Evolutionary conservation across 1,140 invertebrate genomes (phyloP).

Genomic region (Papilio polyxenes): DNA sequence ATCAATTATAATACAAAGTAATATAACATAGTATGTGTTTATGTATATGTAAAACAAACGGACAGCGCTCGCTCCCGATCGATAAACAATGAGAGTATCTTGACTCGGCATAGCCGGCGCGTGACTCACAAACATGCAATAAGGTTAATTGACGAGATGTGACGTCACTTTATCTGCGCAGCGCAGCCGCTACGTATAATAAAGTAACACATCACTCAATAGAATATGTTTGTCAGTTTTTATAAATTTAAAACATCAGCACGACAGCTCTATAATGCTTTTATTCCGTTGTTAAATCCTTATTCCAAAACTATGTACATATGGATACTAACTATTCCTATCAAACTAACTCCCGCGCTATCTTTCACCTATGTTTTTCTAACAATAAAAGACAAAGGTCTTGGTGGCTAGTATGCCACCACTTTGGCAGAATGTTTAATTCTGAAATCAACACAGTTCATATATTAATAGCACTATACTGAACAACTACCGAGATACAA

Average conservation of each 20-base stretch:
- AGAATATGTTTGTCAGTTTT: not conserved
- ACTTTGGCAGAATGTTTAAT: no score
- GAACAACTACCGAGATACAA: not conserved
- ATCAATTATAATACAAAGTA: conserved; percentile 38
- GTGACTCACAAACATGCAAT: conserved; percentile 27
- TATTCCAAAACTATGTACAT: no score
- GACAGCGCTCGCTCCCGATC: not conserved
- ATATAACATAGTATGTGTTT: not conserved
- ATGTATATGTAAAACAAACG: not conserved
- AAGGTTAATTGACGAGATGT: conserved; percentile 19
- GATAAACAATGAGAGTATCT: conserved; percentile 24
- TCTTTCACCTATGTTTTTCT: no score
- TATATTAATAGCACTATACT: not conserved
- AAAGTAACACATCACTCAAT: not conserved
- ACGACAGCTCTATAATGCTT: no score
- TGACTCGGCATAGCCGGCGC: not conserved
- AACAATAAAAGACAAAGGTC: no score
- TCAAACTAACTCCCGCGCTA: no score
- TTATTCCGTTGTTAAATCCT: no score
- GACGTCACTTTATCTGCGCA: not conserved
- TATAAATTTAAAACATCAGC: no score
- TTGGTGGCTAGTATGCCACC: no score
- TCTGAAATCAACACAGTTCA: no score
- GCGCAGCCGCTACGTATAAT: not conserved
- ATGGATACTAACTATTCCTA: no score